Percentiles rank a stretch among this genome's conserved stretches.
These are phyloP conservation scores for Melitaea cinxia DNA, from an alignment of 1,140 invertebrate genomes.

Conservation along the genomic window DNA sequence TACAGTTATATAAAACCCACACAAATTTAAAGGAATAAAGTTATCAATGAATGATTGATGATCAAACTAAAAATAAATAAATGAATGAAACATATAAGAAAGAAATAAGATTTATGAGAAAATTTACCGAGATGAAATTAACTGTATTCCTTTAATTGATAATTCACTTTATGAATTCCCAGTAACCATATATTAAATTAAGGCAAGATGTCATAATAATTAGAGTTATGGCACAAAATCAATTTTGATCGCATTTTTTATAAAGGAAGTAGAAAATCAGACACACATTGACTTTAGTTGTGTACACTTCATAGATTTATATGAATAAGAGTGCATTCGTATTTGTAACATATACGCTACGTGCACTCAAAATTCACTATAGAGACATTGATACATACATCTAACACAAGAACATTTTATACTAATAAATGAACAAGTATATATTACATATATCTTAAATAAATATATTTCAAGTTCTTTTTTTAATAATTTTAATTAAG, in stretches of 20 bases:
- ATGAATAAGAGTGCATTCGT: neutral
- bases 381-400: constrained; percentile 9
- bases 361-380: constrained; percentile 6
- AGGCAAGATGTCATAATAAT: neutral
- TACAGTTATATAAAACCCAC: neutral
- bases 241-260: neutral
- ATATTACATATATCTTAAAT: neutral
- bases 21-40: neutral
- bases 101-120: no score
- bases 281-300: constrained; percentile 17
- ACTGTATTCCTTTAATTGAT: constrained; percentile 15
- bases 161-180: constrained; percentile 13
- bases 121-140: constrained; percentile 2
- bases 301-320: constrained; percentile 11
- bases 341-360: constrained; percentile 2
- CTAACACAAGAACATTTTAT: constrained; percentile 1
- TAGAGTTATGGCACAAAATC: neutral
- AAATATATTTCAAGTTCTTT: neutral
- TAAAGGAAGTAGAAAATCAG: constrained; percentile 16
- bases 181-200: constrained; percentile 22
- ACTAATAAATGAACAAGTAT: neutral
- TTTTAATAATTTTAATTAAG: neutral
- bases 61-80: no score
- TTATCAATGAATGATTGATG: neutral
- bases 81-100: neutral